phyloP scores from a whole-genome alignment of 2,888 invertebrate genomes.

The Nudaria mundana region DNA sequence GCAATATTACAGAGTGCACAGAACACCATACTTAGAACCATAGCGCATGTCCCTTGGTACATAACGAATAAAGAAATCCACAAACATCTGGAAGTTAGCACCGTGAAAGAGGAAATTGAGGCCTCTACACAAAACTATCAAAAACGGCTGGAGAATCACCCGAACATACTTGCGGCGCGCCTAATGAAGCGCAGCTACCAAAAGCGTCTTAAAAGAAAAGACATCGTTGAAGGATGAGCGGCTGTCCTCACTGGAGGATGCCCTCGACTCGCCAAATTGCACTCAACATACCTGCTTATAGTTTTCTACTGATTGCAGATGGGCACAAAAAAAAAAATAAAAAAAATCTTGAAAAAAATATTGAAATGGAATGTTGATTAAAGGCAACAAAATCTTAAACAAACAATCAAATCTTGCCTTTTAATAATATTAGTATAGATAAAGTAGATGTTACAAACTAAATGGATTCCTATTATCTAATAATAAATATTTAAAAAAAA shows the following conservation, averaged over 20 bases:
- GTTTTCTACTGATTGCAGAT: no score
- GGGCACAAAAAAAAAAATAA: no score
- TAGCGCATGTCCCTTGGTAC: neutral
- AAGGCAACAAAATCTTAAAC: constrained; percentile 95
- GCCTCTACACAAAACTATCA: neutral
- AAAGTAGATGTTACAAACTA: no score
- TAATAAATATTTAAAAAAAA: no score
- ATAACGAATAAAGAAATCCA: neutral
- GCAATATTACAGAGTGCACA: no score
- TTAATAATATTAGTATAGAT: no score
- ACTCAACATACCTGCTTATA: no score
- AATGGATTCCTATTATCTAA: no score
- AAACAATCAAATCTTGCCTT: no score
- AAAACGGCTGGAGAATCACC: neutral
- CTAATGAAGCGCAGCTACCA: neutral
- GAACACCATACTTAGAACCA: neutral
- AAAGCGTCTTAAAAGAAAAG: neutral
- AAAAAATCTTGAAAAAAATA: constrained; percentile 93
- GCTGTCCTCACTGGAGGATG: no score
- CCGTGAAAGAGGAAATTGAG: neutral
- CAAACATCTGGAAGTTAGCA: neutral
- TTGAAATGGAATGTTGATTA: constrained; percentile 92
- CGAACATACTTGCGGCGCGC: neutral
- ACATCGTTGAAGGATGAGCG: neutral
- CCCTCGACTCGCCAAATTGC: neutral